Evolutionary conservation across 2,888 invertebrate genomes (phyloP).

Genomic region (Junonia oenone): DNA sequence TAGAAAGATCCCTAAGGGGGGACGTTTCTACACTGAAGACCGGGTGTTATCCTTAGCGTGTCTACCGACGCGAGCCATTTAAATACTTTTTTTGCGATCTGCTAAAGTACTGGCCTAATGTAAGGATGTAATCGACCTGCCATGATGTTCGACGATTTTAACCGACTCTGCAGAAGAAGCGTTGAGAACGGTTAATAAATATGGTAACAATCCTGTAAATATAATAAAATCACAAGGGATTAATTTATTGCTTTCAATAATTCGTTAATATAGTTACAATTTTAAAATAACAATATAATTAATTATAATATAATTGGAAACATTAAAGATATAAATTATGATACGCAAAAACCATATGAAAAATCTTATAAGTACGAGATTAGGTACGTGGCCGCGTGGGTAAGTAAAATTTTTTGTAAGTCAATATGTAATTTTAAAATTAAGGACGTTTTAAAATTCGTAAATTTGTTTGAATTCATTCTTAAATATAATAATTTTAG

Average conservation of each 20-base stretch:
- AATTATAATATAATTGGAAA: background rate
- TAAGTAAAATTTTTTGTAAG: too few species aligned
- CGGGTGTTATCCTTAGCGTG: constrained; percentile 18
- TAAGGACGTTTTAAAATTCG: too few species aligned
- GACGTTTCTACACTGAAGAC: constrained; percentile 27
- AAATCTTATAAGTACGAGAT: too few species aligned
- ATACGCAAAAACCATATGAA: too few species aligned
- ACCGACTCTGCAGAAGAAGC: constrained; percentile 57
- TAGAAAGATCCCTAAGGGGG: constrained; percentile 30
- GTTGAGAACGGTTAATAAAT: constrained; percentile 45
- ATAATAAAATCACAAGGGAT: constrained; percentile 29
- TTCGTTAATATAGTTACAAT: background rate
- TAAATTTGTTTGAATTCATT: too few species aligned
- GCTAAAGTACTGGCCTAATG: constrained; percentile 33
- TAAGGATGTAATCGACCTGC: constrained; percentile 43
- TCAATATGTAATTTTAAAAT: too few species aligned
- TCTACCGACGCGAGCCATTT: constrained; percentile 16
- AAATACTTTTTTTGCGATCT: constrained; percentile 17
- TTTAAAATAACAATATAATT: background rate
- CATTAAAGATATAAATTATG: background rate
- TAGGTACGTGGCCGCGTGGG: too few species aligned
- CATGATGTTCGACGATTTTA: constrained; percentile 35
- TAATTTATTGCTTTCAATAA: background rate
- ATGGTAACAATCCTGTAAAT: constrained; percentile 46
- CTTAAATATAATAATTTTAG: too few species aligned